A percentile compares a stretch with the other conserved stretches of the same genome.
These are phyloP conservation scores for Amiota minor DNA, from an alignment of 2,888 invertebrate species.

Conservation along the genomic window DNA sequence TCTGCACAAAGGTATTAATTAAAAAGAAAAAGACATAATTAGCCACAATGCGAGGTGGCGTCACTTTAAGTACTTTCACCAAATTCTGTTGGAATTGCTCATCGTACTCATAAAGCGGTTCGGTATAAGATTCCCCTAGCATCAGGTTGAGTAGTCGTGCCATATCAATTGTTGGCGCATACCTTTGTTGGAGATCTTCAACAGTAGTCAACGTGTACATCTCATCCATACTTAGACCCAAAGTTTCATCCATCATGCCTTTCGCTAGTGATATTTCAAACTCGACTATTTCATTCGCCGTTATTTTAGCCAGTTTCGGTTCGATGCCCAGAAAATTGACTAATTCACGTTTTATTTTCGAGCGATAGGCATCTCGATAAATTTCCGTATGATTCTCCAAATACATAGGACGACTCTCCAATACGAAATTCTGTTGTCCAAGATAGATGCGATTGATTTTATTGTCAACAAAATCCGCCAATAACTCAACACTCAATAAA, in stretches of 20 bases:
- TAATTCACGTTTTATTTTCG: constrained; percentile 46
- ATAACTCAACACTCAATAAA: constrained; percentile 54
- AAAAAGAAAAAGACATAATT: constrained; percentile 57
- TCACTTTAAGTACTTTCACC: constrained; percentile 44
- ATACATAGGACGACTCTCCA: constrained; percentile 56
- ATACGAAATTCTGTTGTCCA: constrained; percentile 49
- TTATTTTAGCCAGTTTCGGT: constrained; percentile 39
- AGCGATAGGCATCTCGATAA: constrained; percentile 37
- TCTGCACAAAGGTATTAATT: constrained; percentile 53
- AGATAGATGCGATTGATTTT: constrained; percentile 56
- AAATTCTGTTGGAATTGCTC: constrained; percentile 59
- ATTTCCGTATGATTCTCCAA: constrained; percentile 42
- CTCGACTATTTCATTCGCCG: constrained; percentile 59
- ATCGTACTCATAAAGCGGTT: constrained; percentile 56
- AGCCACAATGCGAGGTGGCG: constrained; percentile 30
- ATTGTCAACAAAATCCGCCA: constrained; percentile 50
- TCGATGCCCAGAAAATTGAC: constrained; percentile 51
- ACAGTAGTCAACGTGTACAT: constrained; percentile 48
- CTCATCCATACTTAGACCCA: constrained; percentile 46
- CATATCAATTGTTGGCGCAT: constrained; percentile 56
- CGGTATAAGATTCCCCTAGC: constrained; percentile 50
- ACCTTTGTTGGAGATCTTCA: constrained; percentile 51
- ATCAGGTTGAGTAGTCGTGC: constrained; percentile 54
- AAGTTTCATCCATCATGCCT: constrained; percentile 53
- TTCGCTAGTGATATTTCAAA: constrained; percentile 64